These are phyloP conservation scores for Hippasteria phrygiana DNA, from an alignment of 53 echinoderm and acorn worm species.

Conservation along the genomic window DNA sequence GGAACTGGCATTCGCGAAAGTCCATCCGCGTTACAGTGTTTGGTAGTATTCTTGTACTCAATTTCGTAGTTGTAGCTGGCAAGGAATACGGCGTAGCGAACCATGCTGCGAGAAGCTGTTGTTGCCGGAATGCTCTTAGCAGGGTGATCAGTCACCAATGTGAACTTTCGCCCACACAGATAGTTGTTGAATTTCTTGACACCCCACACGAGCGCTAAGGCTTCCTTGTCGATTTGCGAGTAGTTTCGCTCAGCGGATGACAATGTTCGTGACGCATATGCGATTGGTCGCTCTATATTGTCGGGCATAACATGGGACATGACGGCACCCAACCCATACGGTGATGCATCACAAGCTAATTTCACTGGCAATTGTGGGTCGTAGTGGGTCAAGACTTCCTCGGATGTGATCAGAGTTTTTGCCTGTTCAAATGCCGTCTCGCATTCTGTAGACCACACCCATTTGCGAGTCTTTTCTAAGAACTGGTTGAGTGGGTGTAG, in stretches of 20 bases:
- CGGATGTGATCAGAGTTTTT: conserved; percentile 58
- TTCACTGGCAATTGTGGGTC: conserved; percentile 44
- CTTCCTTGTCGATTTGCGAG: conserved; percentile 74
- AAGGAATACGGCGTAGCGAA: conserved; percentile 53
- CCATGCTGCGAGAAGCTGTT: conserved; percentile 47
- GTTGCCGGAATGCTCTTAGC: conserved; percentile 25
- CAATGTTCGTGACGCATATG: conserved; percentile 70
- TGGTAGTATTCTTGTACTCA: conserved; percentile 48
- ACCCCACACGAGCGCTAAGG: conserved; percentile 66
- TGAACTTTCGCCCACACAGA: conserved; percentile 61
- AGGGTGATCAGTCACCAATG: conserved; percentile 69
- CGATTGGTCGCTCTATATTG: conserved; percentile 59
- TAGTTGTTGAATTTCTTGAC: conserved; percentile 74
- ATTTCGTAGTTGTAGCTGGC: conserved; percentile 48
- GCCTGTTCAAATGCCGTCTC: conserved; percentile 61
- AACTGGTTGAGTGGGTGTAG: conserved; percentile 63
- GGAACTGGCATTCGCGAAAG: conserved; percentile 35
- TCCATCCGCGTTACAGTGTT: conserved; percentile 53
- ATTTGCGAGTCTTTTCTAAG: conserved; percentile 44
- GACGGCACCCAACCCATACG: conserved; percentile 66
- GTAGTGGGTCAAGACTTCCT: conserved; percentile 65
- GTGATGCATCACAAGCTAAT: conserved; percentile 64
- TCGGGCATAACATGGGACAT: conserved; percentile 63
- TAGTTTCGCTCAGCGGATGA: conserved; percentile 67
- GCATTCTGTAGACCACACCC: conserved; percentile 62